These are phyloP conservation scores for Ciconia nigra DNA, from an alignment of 2,797 vertebrate genomes.

Conservation along the genomic window DNA sequence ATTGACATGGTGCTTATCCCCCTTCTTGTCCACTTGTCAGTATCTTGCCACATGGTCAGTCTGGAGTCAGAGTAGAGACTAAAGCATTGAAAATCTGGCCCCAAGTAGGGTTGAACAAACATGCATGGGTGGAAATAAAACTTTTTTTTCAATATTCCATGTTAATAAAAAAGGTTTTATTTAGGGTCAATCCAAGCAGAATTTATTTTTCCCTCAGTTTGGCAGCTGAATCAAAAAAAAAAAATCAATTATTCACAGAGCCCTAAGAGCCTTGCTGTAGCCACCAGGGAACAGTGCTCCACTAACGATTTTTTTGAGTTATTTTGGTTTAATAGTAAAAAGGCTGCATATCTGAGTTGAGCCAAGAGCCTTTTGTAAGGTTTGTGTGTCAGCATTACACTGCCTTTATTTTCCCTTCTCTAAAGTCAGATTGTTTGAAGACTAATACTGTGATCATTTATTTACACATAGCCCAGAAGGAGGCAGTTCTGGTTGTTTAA, in stretches of 20 bases:
- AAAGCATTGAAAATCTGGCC: neutral
- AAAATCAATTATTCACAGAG: constrained; percentile 41
- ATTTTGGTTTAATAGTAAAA: constrained; percentile 38
- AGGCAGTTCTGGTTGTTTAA: constrained; percentile 43
- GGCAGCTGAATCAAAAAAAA: neutral
- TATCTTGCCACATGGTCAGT: neutral
- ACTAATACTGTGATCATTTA: constrained; percentile 66
- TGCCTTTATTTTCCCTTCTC: constrained; percentile 32
- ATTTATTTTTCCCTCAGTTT: neutral
- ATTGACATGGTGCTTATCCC: fast-evolving
- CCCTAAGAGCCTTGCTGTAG: neutral
- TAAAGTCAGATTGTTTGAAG: constrained; percentile 55
- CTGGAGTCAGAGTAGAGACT: neutral
- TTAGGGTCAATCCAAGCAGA: neutral
- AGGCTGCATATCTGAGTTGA: neutral
- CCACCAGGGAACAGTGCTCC: constrained; percentile 10
- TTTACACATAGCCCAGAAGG: constrained; percentile 62
- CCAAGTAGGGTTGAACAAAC: neutral
- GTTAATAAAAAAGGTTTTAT: neutral
- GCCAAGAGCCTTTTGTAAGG: constrained; percentile 46
- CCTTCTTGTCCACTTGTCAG: neutral
- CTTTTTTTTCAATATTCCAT: neutral
- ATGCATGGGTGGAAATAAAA: neutral
- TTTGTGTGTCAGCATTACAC: constrained; percentile 39
- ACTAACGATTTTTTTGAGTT: constrained; percentile 20